A percentile compares a stretch with the other conserved stretches of the same genome.
Evolutionary conservation across 2,888 invertebrate genomes (phyloP).

Genomic region (Parnassius apollo): DNA sequence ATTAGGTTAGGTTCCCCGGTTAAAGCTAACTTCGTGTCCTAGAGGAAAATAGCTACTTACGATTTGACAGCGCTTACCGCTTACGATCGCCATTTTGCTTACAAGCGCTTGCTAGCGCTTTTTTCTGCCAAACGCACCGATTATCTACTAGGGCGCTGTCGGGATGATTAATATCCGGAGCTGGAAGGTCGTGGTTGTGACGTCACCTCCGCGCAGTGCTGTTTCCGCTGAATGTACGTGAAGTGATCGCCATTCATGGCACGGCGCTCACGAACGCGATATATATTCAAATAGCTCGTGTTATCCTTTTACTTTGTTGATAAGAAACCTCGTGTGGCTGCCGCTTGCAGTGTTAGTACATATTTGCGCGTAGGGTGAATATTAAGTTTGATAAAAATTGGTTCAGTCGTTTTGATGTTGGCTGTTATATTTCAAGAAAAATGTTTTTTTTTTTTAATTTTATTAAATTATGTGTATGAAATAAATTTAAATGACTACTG

Average conservation of each 20-base stretch:
- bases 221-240: conserved; percentile 59
- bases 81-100: too few relatives aligned
- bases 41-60: too few relatives aligned
- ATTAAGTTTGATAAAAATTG: too few relatives aligned
- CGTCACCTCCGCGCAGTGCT: conserved; percentile 69
- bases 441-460: background rate
- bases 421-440: background rate
- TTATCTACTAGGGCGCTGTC: conserved; percentile 7
- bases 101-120: too few relatives aligned
- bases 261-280: conserved; percentile 9
- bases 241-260: conserved; percentile 28
- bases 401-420: too few relatives aligned
- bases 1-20: too few relatives aligned
- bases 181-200: conserved; percentile 71
- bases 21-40: too few relatives aligned
- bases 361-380: background rate
- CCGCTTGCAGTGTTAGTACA: background rate
- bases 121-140: too few relatives aligned
- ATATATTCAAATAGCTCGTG: conserved; percentile 28
- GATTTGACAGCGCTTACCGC: too few relatives aligned
- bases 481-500: background rate
- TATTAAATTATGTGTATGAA: background rate
- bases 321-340: background rate
- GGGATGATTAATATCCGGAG: conserved; percentile 78
- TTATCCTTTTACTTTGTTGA: conserved; percentile 26